Percentiles rank a stretch among this genome's conserved stretches.
Evolutionary conservation across 2,797 vertebrate species (phyloP).

Genomic region (Pangasius mekongensis): DNA sequence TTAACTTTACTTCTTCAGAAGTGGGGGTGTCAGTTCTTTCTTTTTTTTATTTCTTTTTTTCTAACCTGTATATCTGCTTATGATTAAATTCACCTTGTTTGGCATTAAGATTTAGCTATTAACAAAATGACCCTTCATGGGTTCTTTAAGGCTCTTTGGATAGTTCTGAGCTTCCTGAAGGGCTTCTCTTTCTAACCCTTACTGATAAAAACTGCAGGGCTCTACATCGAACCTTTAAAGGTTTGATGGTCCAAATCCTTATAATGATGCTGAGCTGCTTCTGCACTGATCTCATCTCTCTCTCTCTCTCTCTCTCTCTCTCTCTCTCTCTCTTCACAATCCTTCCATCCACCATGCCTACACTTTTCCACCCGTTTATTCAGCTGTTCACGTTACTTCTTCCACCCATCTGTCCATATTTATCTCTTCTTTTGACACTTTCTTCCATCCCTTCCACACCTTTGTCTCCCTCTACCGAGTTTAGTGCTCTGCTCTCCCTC

Average conservation of each 20-base stretch:
- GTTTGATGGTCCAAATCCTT: not conserved
- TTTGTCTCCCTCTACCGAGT: conserved; percentile 52
- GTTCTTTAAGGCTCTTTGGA: not conserved
- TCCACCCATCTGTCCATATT: conserved; percentile 46
- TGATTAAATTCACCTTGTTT: not conserved
- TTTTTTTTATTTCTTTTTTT: not conserved
- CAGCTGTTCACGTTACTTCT: conserved; percentile 40
- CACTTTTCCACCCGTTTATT: conserved; percentile 32
- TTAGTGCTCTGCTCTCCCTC: conserved; percentile 37
- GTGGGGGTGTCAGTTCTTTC: not conserved
- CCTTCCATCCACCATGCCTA: not conserved
- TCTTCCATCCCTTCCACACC: conserved; percentile 50
- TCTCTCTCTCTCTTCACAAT: not conserved
- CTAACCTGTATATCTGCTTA: not conserved
- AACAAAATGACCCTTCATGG: not conserved
- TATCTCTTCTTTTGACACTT: conserved; percentile 50
- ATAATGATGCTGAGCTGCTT: not conserved
- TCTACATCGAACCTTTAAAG: not conserved
- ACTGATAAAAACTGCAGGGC: not conserved
- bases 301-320: not conserved
- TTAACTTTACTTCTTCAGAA: not conserved
- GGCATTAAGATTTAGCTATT: not conserved
- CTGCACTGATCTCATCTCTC: not conserved
- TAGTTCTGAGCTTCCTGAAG: not conserved
- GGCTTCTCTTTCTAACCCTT: not conserved